These are phyloP conservation scores for Eunapius fragilis DNA, from an alignment of 37 sponge, comb jelly and placozoan genomes.

Conservation along the genomic window DNA sequence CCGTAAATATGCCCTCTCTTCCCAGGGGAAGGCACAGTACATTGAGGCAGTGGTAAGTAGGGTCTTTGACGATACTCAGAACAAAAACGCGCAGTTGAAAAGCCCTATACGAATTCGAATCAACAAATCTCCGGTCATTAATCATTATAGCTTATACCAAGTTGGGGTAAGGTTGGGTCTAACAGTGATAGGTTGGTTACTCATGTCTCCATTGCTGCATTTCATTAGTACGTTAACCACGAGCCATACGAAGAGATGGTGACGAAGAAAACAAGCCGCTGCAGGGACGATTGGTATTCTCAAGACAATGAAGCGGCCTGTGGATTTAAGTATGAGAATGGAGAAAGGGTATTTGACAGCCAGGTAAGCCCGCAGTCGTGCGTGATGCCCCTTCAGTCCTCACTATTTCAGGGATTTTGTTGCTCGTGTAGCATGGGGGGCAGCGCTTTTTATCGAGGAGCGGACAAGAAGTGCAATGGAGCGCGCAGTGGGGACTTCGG, in stretches of 20 bases:
- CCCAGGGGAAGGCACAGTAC: conserved; percentile 70
- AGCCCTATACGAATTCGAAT: conserved; percentile 71
- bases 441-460: conserved; percentile 21
- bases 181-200: background rate
- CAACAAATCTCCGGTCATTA: conserved; percentile 74
- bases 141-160: conserved; percentile 56
- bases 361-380: conserved; percentile 41
- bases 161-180: conserved; percentile 59
- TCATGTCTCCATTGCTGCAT: background rate
- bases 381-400: no score
- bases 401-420: conserved; percentile 63
- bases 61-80: conserved; percentile 42
- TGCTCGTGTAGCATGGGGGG: conserved; percentile 43
- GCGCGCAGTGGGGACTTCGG: background rate
- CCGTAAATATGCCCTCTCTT: background rate
- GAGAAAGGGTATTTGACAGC: conserved; percentile 79
- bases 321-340: conserved; percentile 40
- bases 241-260: conserved; percentile 49
- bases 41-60: conserved; percentile 68
- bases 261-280: conserved; percentile 12
- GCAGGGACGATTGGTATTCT: conserved; percentile 74
- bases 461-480: background rate
- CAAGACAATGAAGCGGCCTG: conserved; percentile 36
- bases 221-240: conserved; percentile 49
- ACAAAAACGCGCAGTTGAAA: conserved; percentile 55